These are phyloP conservation scores for Petrocephalus microphthalmus DNA, from an alignment of 2,113 vertebrate species.

Conservation along the genomic window DNA sequence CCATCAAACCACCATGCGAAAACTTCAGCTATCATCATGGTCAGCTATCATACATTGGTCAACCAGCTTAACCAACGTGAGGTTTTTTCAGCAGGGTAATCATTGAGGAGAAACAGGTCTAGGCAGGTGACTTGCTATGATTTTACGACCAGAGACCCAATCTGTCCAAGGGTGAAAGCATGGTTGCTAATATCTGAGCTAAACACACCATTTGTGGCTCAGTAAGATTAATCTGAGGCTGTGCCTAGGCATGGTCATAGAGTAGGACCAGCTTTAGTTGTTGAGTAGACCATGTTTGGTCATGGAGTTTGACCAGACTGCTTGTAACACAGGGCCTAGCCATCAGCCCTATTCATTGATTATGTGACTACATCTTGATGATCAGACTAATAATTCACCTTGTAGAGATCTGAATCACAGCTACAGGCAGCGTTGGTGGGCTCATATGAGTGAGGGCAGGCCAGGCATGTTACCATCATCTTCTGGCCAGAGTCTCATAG, in stretches of 20 bases:
- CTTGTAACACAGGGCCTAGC: background rate
- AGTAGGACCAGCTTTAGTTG: background rate
- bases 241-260: background rate
- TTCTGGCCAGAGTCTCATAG: background rate
- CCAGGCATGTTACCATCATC: background rate
- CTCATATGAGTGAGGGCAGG: background rate
- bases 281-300: background rate
- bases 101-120: background rate
- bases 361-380: background rate
- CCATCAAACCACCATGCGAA: background rate
- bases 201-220: background rate
- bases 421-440: background rate
- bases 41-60: background rate
- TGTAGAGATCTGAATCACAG: background rate
- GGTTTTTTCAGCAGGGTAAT: background rate
- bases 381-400: background rate
- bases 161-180: background rate
- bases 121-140: background rate
- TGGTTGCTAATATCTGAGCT: background rate
- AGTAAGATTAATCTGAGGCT: background rate
- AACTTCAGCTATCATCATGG: background rate
- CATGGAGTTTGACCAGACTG: background rate
- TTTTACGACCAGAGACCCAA: background rate
- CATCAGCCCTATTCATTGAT: background rate
- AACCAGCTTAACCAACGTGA: background rate